These are phyloP conservation scores for Ellobium chinense DNA, from an alignment of 2,888 invertebrate species.

Conservation along the genomic window DNA sequence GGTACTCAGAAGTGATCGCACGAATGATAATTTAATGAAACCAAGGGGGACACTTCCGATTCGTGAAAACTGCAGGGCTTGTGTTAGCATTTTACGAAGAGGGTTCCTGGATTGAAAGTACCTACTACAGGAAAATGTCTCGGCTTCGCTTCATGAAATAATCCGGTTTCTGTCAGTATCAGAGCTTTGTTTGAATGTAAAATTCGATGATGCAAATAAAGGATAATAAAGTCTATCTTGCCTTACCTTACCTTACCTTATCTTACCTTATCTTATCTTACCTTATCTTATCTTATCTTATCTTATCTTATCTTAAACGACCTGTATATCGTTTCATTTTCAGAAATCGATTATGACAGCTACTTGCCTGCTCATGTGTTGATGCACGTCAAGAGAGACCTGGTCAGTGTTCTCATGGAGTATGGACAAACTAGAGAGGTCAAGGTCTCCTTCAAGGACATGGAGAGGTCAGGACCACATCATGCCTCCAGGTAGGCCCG, in stretches of 20 bases:
- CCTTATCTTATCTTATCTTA: neutral
- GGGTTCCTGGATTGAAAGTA: too few species aligned
- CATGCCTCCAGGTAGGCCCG: slow-evolving; percentile 54
- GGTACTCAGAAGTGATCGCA: too few species aligned
- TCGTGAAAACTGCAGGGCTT: too few species aligned
- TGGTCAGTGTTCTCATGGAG: slow-evolving; percentile 57
- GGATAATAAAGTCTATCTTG: neutral
- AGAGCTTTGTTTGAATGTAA: too few species aligned
- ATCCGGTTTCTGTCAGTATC: too few species aligned
- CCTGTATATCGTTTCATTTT: neutral
- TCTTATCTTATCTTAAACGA: neutral
- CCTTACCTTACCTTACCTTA: neutral
- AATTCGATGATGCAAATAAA: too few species aligned
- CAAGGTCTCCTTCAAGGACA: slow-evolving; percentile 52
- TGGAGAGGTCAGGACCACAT: slow-evolving; percentile 53
- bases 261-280: neutral
- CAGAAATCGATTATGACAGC: slow-evolving; percentile 48
- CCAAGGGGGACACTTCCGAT: too few species aligned
- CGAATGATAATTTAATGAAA: too few species aligned
- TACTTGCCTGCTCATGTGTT: slow-evolving; percentile 47
- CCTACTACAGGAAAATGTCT: too few species aligned
- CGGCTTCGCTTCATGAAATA: too few species aligned
- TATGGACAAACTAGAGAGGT: slow-evolving; percentile 57
- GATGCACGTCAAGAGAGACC: slow-evolving; percentile 52
- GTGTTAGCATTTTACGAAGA: too few species aligned